Conservation (phyloP, 2,797 vertebrate species). For the Psittacula echo region DNA sequence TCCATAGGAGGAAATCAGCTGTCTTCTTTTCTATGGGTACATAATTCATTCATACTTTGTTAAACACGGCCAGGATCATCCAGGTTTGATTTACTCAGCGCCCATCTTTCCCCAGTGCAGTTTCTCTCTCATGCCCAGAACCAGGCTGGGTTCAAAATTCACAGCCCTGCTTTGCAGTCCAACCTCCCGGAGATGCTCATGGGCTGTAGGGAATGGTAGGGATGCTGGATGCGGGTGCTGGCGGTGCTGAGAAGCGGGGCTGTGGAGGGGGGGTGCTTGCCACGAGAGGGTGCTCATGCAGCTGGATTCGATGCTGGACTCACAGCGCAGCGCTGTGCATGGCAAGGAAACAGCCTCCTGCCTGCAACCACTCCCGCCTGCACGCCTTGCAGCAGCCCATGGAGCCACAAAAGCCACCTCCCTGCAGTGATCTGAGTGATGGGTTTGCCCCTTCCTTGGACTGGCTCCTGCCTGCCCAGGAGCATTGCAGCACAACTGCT, state of each 20-base stretch:
- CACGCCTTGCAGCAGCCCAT: fast-evolving
- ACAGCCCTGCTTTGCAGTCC: background rate
- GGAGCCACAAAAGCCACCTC: background rate
- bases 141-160: background rate
- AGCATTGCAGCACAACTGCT: background rate
- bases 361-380: background rate
- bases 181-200: fast-evolving
- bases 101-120: background rate
- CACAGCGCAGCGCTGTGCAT: fast-evolving
- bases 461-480: background rate
- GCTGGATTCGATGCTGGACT: background rate
- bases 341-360: background rate
- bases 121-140: background rate
- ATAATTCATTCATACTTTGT: constrained; percentile 49
- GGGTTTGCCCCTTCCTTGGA: background rate
- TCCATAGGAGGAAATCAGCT: constrained; percentile 47
- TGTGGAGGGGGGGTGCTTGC: background rate
- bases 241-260: background rate
- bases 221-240: fast-evolving
- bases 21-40: background rate
- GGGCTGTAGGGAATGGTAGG: background rate
- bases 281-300: constrained; percentile 25
- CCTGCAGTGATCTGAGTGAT: fast-evolving
- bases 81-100: background rate
- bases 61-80: background rate